Conservation (phyloP, 2,888 invertebrate genomes). For the Shargacucullia verbasci region DNA sequence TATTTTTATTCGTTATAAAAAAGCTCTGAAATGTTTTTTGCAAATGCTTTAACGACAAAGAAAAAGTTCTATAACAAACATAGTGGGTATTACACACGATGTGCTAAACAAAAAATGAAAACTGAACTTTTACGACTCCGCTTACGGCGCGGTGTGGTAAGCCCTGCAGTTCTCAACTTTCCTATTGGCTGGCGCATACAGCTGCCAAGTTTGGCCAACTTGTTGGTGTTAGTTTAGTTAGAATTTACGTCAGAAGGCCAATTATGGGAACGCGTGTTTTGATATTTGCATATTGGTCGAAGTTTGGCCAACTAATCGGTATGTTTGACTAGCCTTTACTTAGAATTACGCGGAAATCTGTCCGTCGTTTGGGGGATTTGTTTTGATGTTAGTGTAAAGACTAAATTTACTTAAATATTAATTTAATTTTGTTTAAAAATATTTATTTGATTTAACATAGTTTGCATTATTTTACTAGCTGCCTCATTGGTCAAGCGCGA, state of each 20-base stretch:
- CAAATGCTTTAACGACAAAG: no score
- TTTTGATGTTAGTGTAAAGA: not conserved
- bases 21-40: no score
- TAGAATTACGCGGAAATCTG: constrained; percentile 8
- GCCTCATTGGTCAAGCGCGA: no score
- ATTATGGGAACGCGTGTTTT: constrained; percentile 32
- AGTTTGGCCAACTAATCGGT: constrained; percentile 30
- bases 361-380: not conserved
- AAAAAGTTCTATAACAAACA: constrained; percentile 19
- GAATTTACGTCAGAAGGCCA: constrained; percentile 40
- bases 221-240: constrained; percentile 38
- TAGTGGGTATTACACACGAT: constrained; percentile 11
- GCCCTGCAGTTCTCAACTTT: constrained; percentile 55
- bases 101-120: constrained; percentile 43
- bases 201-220: constrained; percentile 29
- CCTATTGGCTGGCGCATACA: constrained; percentile 25
- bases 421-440: not conserved
- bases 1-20: no score
- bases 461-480: no score
- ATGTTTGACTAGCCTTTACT: constrained; percentile 8
- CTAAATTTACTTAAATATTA: constrained; percentile 1
- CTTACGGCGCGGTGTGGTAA: constrained; percentile 48
- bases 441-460: not conserved
- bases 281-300: constrained; percentile 37
- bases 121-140: constrained; percentile 25